phyloP scores from a whole-genome alignment of 2,888 invertebrate species.

The Lasioglossum oenotherae region DNA sequence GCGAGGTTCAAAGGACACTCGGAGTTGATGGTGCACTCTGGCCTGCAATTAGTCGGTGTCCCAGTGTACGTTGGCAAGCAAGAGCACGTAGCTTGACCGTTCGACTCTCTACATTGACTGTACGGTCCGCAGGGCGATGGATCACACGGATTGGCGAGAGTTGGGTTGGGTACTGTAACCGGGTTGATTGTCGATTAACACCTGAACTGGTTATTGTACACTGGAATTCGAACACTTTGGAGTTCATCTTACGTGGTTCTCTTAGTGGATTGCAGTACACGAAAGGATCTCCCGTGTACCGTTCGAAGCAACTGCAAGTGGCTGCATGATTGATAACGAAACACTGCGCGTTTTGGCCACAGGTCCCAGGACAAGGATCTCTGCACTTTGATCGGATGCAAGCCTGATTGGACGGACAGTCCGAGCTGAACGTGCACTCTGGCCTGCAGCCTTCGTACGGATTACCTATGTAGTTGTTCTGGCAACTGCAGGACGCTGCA shows the following conservation, averaged over 20 bases:
- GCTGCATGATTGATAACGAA: conserved; percentile 85
- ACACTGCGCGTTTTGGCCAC: conserved; percentile 86
- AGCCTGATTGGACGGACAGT: conserved; percentile 90
- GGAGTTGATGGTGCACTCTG: conserved; percentile 89
- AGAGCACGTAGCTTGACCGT: conserved; percentile 88
- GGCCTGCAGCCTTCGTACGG: conserved; percentile 91
- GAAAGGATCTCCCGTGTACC: conserved; percentile 86
- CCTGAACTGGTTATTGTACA: background rate
- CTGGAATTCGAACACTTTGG: background rate
- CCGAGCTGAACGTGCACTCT: conserved; percentile 91
- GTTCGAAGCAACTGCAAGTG: conserved; percentile 83
- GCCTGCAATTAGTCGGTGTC: conserved; percentile 88
- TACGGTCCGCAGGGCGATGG: conserved; percentile 89
- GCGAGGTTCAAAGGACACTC: conserved; percentile 88
- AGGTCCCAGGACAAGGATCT: conserved; percentile 91
- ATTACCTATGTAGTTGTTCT: conserved; percentile 89
- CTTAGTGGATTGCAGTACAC: conserved; percentile 85
- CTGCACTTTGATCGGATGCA: conserved; percentile 92
- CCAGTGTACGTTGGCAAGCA: conserved; percentile 88
- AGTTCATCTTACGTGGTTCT: conserved; percentile 89
- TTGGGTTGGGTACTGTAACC: conserved; percentile 51
- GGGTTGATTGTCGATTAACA: background rate
- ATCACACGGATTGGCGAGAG: conserved; percentile 85
- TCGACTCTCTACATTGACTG: conserved; percentile 88
- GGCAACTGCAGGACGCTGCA: conserved; percentile 91